phyloP scores from a whole-genome alignment of 1,140 invertebrate species.

The Conopomorpha cramerella region DNA sequence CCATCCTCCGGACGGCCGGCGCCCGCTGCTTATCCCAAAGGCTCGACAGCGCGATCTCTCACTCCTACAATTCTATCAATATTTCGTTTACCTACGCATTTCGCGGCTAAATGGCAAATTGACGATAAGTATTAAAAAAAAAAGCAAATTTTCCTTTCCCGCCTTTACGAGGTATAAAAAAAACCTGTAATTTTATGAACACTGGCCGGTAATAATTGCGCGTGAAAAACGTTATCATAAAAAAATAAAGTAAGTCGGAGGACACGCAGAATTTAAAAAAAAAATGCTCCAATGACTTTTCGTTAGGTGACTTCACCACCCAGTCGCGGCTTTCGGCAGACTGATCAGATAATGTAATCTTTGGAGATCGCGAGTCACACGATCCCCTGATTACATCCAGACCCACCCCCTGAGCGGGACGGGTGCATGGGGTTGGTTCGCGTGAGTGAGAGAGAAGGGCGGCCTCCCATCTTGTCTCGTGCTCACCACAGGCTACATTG shows the following conservation, averaged over 20 bases:
- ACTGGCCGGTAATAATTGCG: too few relatives aligned
- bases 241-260: too few relatives aligned
- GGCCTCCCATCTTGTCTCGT: slow-evolving; percentile 52
- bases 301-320: slow-evolving; percentile 39
- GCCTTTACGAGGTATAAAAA: too few relatives aligned
- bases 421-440: slow-evolving; percentile 7
- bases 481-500: slow-evolving; percentile 58
- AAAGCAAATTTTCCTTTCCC: too few relatives aligned
- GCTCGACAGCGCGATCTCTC: slow-evolving; percentile 45
- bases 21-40: slow-evolving; percentile 58
- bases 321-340: slow-evolving; percentile 51
- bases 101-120: slow-evolving; percentile 2
- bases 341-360: slow-evolving; percentile 59
- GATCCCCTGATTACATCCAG: slow-evolving; percentile 58
- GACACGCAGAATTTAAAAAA: too few relatives aligned
- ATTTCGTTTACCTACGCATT: too few relatives aligned
- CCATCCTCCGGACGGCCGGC: slow-evolving; percentile 58
- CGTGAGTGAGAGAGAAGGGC: slow-evolving; percentile 25
- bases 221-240: too few relatives aligned
- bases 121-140: slow-evolving; percentile 2
- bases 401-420: slow-evolving; percentile 45
- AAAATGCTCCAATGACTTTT: slow-evolving; percentile 31
- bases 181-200: too few relatives aligned
- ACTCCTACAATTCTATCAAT: not conserved
- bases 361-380: slow-evolving; percentile 59